Conservation (phyloP, 2,888 invertebrate genomes). For the Ditylenchus weischeri region DNA sequence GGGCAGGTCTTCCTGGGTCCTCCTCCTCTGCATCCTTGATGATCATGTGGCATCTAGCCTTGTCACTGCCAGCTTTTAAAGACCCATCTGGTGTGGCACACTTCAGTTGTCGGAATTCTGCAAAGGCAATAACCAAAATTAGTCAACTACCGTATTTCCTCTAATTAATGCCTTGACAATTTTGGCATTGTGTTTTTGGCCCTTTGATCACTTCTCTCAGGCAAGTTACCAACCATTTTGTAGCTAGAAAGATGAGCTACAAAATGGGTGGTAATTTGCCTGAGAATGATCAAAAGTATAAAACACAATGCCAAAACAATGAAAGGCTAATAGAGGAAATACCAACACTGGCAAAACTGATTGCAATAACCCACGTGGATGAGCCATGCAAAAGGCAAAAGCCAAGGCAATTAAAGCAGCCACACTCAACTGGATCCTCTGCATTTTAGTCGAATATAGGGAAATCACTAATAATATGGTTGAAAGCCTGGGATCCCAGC, state of each 20-base stretch:
- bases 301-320: no score
- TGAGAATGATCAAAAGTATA: no score
- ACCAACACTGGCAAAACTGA: no score
- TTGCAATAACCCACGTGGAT: slow-evolving; percentile 34
- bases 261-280: no score
- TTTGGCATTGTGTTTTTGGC: no score
- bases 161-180: no score
- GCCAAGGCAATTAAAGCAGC: slow-evolving; percentile 21
- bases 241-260: no score
- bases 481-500: background rate
- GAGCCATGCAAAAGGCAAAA: slow-evolving; percentile 31
- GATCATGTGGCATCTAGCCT: slow-evolving; percentile 48
- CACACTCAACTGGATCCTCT: background rate
- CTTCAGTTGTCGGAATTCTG: slow-evolving; percentile 54
- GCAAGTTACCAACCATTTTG: no score
- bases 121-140: slow-evolving; percentile 8
- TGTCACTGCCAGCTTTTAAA: slow-evolving; percentile 48
- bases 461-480: background rate
- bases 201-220: no score
- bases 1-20: slow-evolving; percentile 48
- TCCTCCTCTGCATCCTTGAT: slow-evolving; percentile 49
- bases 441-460: background rate
- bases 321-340: no score
- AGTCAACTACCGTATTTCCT: no score
- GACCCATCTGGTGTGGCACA: slow-evolving; percentile 54